Evolutionary conservation across 2,113 vertebrate species (phyloP).

Genomic region (Neogale vison): DNA sequence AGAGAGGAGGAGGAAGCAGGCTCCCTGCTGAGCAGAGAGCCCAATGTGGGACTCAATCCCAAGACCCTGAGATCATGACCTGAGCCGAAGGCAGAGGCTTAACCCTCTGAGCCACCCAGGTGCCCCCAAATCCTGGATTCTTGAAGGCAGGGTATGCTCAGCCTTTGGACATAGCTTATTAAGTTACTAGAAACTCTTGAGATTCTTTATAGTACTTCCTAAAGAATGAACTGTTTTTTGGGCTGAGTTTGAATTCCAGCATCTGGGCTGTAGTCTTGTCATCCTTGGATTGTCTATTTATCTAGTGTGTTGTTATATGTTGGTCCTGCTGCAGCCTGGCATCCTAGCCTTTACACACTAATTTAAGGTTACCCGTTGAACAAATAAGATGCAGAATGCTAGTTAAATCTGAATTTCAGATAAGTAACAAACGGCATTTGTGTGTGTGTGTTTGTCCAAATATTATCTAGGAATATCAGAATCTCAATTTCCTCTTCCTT

Average conservation of each 20-base stretch:
- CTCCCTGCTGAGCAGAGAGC: too few relatives aligned
- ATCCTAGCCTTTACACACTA: background rate
- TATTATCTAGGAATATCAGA: background rate
- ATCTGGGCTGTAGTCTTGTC: background rate
- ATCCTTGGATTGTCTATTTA: background rate
- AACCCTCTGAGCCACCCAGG: too few relatives aligned
- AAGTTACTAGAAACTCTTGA: background rate
- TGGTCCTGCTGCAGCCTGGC: background rate
- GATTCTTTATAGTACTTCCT: background rate
- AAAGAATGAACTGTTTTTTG: background rate
- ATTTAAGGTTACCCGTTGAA: background rate
- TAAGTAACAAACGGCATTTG: background rate
- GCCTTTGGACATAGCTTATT: background rate
- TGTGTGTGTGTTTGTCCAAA: background rate
- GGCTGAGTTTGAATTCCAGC: background rate
- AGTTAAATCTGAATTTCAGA: background rate
- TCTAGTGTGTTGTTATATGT: background rate
- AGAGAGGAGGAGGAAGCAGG: too few relatives aligned
- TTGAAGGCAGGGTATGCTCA: background rate
- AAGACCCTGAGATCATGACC: too few relatives aligned
- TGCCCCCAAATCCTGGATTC: background rate
- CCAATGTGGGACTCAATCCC: too few relatives aligned
- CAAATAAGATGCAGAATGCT: background rate
- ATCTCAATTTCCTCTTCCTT: background rate
- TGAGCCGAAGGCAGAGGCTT: too few relatives aligned